Conservation (phyloP, 2,888 invertebrate genomes). For the Zhuqinia jingwanae region DNA sequence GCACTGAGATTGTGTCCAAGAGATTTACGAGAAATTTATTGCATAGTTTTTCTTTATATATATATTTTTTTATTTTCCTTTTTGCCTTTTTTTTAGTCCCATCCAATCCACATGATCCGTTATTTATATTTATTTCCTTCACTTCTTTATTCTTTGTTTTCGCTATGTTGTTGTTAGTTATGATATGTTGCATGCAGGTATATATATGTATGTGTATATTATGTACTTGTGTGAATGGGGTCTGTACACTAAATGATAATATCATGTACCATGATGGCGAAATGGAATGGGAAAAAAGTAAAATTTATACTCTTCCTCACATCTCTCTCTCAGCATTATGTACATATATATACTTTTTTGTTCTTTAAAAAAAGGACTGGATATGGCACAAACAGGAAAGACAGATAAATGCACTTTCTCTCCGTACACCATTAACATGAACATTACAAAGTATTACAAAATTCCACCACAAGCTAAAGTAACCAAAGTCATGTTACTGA, state of each 20-base stretch:
- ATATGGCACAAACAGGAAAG: too few relatives aligned
- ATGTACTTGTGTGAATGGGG: not conserved
- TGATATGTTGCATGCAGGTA: too few relatives aligned
- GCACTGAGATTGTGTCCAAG: conserved; percentile 74
- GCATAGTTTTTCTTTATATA: conserved; percentile 52
- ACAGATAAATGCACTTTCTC: too few relatives aligned
- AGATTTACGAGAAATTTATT: conserved; percentile 77
- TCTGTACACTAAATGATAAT: conserved; percentile 57
- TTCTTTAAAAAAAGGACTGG: not conserved
- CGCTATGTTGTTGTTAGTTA: too few relatives aligned
- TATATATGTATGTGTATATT: too few relatives aligned
- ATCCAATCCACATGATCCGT: conserved; percentile 21
- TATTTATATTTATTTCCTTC: conserved; percentile 78
- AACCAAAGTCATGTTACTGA: too few relatives aligned
- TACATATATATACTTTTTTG: not conserved
- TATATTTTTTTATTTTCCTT: conserved; percentile 62
- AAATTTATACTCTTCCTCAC: not conserved
- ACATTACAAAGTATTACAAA: too few relatives aligned
- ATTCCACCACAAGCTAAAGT: too few relatives aligned
- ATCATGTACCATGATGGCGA: conserved; percentile 21
- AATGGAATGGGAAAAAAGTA: not conserved
- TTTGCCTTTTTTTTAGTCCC: not conserved
- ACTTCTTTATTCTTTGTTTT: conserved; percentile 67
- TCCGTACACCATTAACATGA: too few relatives aligned
- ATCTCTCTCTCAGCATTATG: too few relatives aligned